Base-by-base conservation (phyloP, 1,140 invertebrate species). In the Diploscapter pachys region DNA sequence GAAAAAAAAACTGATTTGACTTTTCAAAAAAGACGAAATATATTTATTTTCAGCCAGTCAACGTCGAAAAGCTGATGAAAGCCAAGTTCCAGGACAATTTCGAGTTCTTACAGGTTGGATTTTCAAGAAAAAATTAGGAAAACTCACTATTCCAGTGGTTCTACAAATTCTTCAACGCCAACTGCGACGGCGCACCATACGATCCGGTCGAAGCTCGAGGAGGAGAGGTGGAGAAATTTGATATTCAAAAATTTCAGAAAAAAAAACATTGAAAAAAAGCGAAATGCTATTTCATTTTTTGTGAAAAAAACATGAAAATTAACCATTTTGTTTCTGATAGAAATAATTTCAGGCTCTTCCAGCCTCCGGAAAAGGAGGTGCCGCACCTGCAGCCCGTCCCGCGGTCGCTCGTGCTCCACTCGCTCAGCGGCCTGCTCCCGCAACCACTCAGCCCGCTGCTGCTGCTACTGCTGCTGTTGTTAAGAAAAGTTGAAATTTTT, bases 121-220 rank as follows among this genome's bases (percentile, higher is more conserved):
- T 31, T 31, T 31, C 31, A 31, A 31, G 31, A 31, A 31, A 31
- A 31, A 31, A 31, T 31, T 31, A 31, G 31, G 31, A 31, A 31
- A 31, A 31, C 31, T 31, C 31, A 31, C 31, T 31, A 31, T 31
- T 98, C 78, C 96, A 98, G 90, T 98, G 95, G 95, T 98, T 98
- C 89, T 97, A 98, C 90, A 96, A 96, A 86, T 98, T 98, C 88
- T 98, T 97, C 89, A 95, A 98, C 90, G 94, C 94, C 66, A 98
- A 98, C 89, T 96, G 95, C 88, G 93, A 96, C 86, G 94, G 93
- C 71, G 52, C 6, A 4, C 56, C 61, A 9, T 75, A 75, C 55
- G 73, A 75, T 49, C 68, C 73, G 8, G 11, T 75, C 4, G 67
- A n/a, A 8, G 72, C 72, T 9, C 51, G 73, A 48, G 70, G 61